Base-by-base conservation (phyloP, 2,113 vertebrate genomes). In the Antennarius striatus region DNA sequence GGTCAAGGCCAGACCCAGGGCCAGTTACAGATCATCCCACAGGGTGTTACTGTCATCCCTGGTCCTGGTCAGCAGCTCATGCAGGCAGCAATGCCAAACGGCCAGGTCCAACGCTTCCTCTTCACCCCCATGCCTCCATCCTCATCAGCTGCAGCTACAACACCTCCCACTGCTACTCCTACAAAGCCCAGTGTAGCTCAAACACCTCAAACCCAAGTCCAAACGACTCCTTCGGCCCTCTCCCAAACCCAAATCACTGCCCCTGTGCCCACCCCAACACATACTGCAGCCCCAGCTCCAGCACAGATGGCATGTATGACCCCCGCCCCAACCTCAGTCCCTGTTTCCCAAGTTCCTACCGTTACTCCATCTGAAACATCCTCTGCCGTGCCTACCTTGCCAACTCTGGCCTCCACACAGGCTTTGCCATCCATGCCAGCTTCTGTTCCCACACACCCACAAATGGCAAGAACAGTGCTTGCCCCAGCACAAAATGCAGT, bases 51-150 rank as follows among this genome's bases (percentile, higher is more conserved):
- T 0, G 88, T 99, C 51, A 96, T 98, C 81, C 97, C 98, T 1
- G 94, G 94, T 3, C 96, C 96, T 15, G 97, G 98, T 29, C 98
- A 99, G 83, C 98, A 99, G 82, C 92, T 99, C 5, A 99, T 99
- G 98, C 98, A 99, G 90, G 98, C 98, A 13, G 97, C 97, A 7
- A 97, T 99, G 96, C 98, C 98, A 43, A 98, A 96, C 54, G 98
- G 98, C 49, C 96, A 96, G 51, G 94, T 99, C 58, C 98, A 99
- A 75, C 95, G 98, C 28, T 99, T 99, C 90, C 95, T 99, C 68
- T 99, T 99, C 86, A 99, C 97, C 6, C 97, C 98, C 0, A 53
- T 97, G 22, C 80, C 94, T 42, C 91, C 95, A 6, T 90, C 93
- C 42, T 88, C 94, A n/a, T 47, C 87, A 3, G 13, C 63, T 3